Percentiles rank a stretch among this genome's conserved stretches.
These are phyloP conservation scores for Zosterops hypoxanthus DNA, from an alignment of 2,113 vertebrate genomes.

Conservation along the genomic window DNA sequence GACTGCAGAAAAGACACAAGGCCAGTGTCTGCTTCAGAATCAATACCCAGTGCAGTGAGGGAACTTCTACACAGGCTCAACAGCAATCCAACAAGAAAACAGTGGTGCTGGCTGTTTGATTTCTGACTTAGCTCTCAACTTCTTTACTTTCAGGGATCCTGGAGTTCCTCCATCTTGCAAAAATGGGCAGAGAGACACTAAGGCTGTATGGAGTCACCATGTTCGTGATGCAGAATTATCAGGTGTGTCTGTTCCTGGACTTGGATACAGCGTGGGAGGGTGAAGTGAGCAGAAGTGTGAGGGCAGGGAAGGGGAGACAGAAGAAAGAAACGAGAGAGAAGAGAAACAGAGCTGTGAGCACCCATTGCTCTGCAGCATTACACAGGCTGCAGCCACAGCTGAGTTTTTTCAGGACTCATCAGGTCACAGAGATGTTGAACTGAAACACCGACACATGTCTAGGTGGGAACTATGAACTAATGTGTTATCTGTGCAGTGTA, in stretches of 20 bases:
- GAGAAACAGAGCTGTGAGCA: not conserved
- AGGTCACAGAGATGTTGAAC: not conserved
- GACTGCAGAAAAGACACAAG: not conserved
- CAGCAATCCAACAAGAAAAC: not conserved
- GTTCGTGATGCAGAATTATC: not conserved
- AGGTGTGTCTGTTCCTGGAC: not conserved
- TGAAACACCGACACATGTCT: not conserved
- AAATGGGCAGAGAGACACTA: no score
- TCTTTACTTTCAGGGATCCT: not conserved
- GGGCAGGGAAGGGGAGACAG: not conserved
- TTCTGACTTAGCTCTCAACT: not conserved
- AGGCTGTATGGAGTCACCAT: not conserved
- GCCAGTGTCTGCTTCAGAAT: not conserved
- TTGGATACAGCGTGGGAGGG: not conserved
- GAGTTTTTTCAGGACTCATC: not conserved
- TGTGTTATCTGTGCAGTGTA: not conserved
- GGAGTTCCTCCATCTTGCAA: not conserved
- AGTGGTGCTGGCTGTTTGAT: not conserved
- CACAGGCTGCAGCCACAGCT: fast-evolving
- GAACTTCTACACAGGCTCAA: not conserved
- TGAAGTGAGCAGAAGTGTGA: not conserved
- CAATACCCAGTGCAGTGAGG: not conserved
- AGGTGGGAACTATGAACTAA: fast-evolving
- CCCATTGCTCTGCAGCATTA: not conserved
- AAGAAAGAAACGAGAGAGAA: not conserved